These are phyloP conservation scores for Monoplex corrugatus DNA, from an alignment of 2,888 invertebrate genomes.

Conservation along the genomic window DNA sequence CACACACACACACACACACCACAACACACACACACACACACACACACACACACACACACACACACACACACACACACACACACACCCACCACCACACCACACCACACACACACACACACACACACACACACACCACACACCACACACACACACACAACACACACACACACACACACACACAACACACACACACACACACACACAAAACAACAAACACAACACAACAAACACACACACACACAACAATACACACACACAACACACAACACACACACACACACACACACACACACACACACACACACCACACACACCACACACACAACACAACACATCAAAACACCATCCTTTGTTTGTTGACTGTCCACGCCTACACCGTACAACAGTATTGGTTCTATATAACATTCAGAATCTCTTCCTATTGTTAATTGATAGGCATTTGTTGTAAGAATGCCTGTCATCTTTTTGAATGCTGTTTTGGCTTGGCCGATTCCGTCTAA, in stretches of 20 bases:
- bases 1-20: conserved; percentile 13
- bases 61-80: conserved; percentile 7
- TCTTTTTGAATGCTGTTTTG: too few species aligned
- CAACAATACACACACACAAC: too few species aligned
- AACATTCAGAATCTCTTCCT: too few species aligned
- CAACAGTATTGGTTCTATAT: too few species aligned
- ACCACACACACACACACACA: neutral
- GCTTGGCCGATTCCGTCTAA: too few species aligned
- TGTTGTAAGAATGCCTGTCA: too few species aligned
- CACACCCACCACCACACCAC: neutral
- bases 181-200: conserved; percentile 2
- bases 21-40: neutral
- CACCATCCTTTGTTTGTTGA: too few species aligned
- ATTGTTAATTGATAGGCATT: too few species aligned
- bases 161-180: neutral
- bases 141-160: neutral
- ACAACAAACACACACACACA: neutral
- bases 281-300: too few species aligned
- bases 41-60: conserved; percentile 4
- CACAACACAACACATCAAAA: too few species aligned
- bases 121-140: neutral
- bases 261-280: neutral
- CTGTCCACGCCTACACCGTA: too few species aligned
- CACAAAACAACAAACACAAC: neutral
- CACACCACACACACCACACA: too few species aligned